These are phyloP conservation scores for Colinus virginianus DNA, from an alignment of 2,113 vertebrate genomes.

Conservation along the genomic window DNA sequence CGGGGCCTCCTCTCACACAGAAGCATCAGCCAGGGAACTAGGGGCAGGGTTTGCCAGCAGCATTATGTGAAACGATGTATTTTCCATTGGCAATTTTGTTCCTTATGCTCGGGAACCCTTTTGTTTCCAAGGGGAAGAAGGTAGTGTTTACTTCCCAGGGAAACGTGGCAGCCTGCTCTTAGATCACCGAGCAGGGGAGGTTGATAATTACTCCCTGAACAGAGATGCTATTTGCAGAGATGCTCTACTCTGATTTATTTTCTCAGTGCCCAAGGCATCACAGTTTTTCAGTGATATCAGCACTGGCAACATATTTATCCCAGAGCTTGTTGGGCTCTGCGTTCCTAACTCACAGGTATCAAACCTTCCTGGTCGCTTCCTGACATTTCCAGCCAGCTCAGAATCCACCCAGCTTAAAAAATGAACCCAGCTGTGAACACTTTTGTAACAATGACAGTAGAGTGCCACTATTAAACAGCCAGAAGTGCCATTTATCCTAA, in stretches of 20 bases:
- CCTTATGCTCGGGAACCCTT: neutral
- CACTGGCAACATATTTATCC: neutral
- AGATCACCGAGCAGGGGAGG: neutral
- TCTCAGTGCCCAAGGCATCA: neutral
- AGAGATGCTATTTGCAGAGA: neutral
- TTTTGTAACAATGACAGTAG: neutral
- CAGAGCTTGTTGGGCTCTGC: neutral
- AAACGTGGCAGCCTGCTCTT: neutral
- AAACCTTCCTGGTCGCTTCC: neutral
- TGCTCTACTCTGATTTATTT: neutral
- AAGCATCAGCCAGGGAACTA: neutral
- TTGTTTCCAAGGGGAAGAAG: neutral
- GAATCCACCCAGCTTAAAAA: conserved; percentile 22
- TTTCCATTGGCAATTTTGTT: neutral
- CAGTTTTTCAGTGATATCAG: neutral
- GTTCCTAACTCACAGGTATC: conserved; percentile 7
- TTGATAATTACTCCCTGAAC: neutral
- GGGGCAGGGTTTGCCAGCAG: neutral
- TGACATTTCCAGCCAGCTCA: neutral
- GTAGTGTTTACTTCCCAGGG: neutral
- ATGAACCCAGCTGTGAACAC: neutral
- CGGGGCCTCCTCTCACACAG: neutral
- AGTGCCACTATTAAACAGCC: neutral
- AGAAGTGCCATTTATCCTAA: conserved; percentile 2
- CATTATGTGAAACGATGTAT: neutral